phyloP scores from a whole-genome alignment of 2,888 invertebrate genomes.

The Parascotia fuliginaria region DNA sequence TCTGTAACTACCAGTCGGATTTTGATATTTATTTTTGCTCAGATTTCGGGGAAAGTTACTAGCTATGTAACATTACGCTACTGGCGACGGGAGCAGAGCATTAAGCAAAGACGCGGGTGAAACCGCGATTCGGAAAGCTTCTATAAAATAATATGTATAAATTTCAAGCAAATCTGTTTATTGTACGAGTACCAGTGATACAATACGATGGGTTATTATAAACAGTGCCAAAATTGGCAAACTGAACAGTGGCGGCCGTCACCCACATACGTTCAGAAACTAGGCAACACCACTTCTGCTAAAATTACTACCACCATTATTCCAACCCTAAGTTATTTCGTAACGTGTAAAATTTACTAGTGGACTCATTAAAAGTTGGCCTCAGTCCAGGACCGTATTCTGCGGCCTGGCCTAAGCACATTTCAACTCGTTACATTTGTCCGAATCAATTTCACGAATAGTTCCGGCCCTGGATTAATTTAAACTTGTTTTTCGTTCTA shows the following conservation, averaged over 20 bases:
- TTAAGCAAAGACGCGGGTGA: too few species aligned
- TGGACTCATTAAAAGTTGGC: slow-evolving; percentile 73
- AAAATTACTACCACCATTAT: slow-evolving; percentile 43
- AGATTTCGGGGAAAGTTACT: too few species aligned
- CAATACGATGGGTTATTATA: too few species aligned
- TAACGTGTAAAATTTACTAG: slow-evolving; percentile 69
- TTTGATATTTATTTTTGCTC: too few species aligned
- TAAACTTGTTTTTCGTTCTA: slow-evolving; percentile 40
- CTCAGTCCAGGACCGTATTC: slow-evolving; percentile 51
- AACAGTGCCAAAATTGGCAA: too few species aligned
- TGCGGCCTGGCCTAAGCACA: slow-evolving; percentile 53
- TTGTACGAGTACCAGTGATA: too few species aligned
- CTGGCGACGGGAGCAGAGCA: too few species aligned
- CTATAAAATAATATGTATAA: too few species aligned
- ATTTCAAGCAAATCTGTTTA: too few species aligned
- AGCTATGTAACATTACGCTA: too few species aligned
- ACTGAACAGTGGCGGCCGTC: neutral
- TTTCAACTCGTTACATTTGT: slow-evolving; percentile 56
- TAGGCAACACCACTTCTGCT: slow-evolving; percentile 1
- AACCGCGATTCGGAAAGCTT: too few species aligned
- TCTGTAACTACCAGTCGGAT: too few species aligned
- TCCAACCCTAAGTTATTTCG: slow-evolving; percentile 67
- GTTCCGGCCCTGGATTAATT: slow-evolving; percentile 45
- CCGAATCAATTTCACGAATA: slow-evolving; percentile 54
- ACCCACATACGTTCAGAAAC: slow-evolving; percentile 1